Base-by-base conservation (phyloP, 2,888 invertebrate species). In the Sialis lutaria region DNA sequence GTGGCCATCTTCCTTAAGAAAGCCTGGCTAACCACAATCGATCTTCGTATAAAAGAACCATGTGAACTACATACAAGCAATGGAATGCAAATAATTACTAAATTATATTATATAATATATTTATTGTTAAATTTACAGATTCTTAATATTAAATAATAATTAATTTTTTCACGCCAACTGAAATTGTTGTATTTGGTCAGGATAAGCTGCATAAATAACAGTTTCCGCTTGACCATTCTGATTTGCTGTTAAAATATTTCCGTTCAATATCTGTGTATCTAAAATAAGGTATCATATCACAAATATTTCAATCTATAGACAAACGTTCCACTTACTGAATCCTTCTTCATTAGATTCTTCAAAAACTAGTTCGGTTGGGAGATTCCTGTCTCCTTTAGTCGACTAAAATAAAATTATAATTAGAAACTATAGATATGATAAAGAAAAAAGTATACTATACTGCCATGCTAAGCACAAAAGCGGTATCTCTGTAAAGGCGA, bases 321-420 rank as follows among this genome's bases (percentile, higher is more conserved):
- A 31, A 22, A 9, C 31, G 8, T 22, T 48, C 44, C 55, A 63
- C 64, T 68, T 64, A 69, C 69, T 67, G 54, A 64, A 72, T 40
- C 63, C 56, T 47, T 71, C 72, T 50, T 72, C 70, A 37, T 61
- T 59, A 32, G 68, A 58, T 51, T 73, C 73, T 55, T 73, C 73
- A 56, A 67, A 70, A 33, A 60, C 50, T 32, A 68, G 57, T 41
- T 69, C 67, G 45, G 62, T 63, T 37, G 63, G 60, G 37, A 67
- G 56, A 50, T 64, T 67, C 55, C 72, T 73, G 50, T 72, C 73
- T 46, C 69, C 69, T 62, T 73, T 74, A 37, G 71, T 69, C 6
- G 72, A 69, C 71, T 72, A 54, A 50, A 63, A 64, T 50, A 46
- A 33, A 53, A 50, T 39, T 40, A n/a, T 44, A 41, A 49, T 47